Conservation (phyloP, 2,888 invertebrate genomes). For the Campaea margaritaria region DNA sequence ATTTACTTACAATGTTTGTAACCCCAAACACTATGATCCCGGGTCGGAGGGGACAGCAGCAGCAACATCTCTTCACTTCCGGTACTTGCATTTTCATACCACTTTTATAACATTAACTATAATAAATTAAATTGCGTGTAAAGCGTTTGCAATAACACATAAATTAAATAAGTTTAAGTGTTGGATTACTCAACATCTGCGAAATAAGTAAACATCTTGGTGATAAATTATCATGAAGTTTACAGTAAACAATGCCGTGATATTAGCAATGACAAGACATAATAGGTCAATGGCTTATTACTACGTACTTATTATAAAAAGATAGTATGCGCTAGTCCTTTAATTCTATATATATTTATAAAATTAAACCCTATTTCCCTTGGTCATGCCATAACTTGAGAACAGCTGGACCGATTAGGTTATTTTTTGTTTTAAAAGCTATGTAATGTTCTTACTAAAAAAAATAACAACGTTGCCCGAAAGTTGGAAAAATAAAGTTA, state of each 20-base stretch:
- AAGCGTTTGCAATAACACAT: too few species aligned
- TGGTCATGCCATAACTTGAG: too few species aligned
- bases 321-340: too few species aligned
- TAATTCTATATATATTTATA: too few species aligned
- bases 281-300: constrained; percentile 38
- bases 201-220: constrained; percentile 17
- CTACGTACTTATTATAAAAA: too few species aligned
- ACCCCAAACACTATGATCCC: constrained; percentile 76
- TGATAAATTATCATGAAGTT: constrained; percentile 24
- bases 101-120: neutral
- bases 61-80: constrained; percentile 73
- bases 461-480: too few species aligned
- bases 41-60: constrained; percentile 70
- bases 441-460: too few species aligned
- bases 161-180: constrained; percentile 7
- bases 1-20: constrained; percentile 75
- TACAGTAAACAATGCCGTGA: constrained; percentile 22
- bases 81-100: constrained; percentile 61
- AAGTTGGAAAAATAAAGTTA: too few species aligned
- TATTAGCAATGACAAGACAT: constrained; percentile 5
- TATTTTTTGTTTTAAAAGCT: too few species aligned
- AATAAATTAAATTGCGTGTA: too few species aligned
- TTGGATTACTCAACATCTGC: constrained; percentile 16
- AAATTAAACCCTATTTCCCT: too few species aligned
- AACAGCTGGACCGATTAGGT: too few species aligned